Evolutionary conservation across 2,888 invertebrate genomes (phyloP).

Genomic region (Alsophila aescularia): DNA sequence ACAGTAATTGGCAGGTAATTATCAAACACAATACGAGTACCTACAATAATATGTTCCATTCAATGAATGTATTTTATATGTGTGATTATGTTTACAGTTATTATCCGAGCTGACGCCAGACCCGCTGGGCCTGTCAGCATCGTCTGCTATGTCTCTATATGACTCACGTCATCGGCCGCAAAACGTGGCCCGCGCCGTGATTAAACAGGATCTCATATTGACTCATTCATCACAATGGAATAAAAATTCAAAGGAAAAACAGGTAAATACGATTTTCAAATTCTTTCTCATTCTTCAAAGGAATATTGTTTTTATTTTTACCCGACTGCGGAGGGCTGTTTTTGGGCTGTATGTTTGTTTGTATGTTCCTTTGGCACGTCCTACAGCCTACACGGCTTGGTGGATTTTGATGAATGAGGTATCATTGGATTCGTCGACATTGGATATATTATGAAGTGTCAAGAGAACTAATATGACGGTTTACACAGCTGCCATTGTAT

Average conservation of each 20-base stretch:
- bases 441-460: too few species aligned
- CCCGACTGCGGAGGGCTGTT: too few species aligned
- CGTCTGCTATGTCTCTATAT: slow-evolving; percentile 88
- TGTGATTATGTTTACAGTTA: slow-evolving; percentile 78
- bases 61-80: slow-evolving; percentile 47
- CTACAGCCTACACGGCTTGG: too few species aligned
- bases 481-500: too few species aligned
- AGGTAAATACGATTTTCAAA: slow-evolving; percentile 54
- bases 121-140: slow-evolving; percentile 87
- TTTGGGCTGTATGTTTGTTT: too few species aligned
- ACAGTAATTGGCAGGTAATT: slow-evolving; percentile 95
- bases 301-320: too few species aligned
- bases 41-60: slow-evolving; percentile 1
- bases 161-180: slow-evolving; percentile 91
- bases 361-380: too few species aligned
- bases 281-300: neutral
- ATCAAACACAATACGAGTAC: slow-evolving; percentile 15
- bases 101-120: slow-evolving; percentile 88
- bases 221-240: slow-evolving; percentile 88
- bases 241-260: slow-evolving; percentile 70
- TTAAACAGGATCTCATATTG: slow-evolving; percentile 85
- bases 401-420: too few species aligned
- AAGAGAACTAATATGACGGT: too few species aligned
- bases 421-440: too few species aligned
- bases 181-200: slow-evolving; percentile 84